Base-by-base conservation (phyloP, 1,140 invertebrate species). In the Drosophila parvula region DNA sequence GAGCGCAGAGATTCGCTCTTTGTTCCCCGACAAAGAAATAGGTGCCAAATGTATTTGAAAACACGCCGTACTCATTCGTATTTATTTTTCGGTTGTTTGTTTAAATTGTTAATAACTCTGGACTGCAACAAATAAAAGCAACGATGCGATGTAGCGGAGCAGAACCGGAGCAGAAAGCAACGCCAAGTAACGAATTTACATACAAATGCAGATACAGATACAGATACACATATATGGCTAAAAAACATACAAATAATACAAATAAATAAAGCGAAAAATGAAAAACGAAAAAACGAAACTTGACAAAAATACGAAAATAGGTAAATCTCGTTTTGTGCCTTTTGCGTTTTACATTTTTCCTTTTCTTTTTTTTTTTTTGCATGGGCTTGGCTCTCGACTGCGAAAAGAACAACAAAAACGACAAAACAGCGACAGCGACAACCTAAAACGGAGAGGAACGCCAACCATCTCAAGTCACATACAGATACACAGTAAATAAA, bases 51-150 rank as follows among this genome's bases (percentile, higher is more conserved):
- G 48, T 51, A 22, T 65, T 41, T 27, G 45, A 73, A 55, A 43
- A 51, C 34, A 36, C 16, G 30, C 12, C 48, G 12, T 11, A 14
- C 47, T 48, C 32, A 14, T 55, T 27, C 41, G n/a, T 77, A 56
- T 70, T 56, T 77, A 51, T 51, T 14, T 75, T 32, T 36, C n/a
- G 45, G 36, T 45, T 89, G 70, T 88, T 89, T 89, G 63, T 61
- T 61, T 71, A 81, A 89, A 88, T 78, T 88, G 77, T 89, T 89
- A 89, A 83, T 80, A 88, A 71, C 68, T 67, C 73, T 67, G 63
- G 51, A 43, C 57, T 65, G 65, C 63, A 68, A 79, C 56, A 80
- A 86, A 69, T 69, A 81, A 78, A 56, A 68, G 44, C 63, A 61
- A 50, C 48, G n/a, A 50, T 16, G 48, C 48, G 47, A 30, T 50